Evolutionary conservation across 2,113 vertebrate genomes (phyloP), one percentile per base, ranked within the genome.

Genomic region (Tamias sibiricus): DNA sequence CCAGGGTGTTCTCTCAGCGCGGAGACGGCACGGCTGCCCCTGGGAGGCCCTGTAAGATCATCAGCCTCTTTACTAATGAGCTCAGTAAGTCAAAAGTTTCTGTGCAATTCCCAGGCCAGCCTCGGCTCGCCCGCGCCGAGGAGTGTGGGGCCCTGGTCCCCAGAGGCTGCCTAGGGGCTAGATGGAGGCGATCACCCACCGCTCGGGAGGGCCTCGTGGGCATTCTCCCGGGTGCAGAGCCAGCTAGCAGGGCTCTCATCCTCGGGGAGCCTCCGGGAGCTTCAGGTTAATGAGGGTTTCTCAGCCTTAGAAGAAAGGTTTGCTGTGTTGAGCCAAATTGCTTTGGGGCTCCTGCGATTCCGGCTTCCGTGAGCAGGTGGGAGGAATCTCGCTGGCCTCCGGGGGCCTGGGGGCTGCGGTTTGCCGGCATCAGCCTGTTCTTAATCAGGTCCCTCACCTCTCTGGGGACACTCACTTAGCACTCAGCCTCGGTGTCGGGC

Each of bases 251-350:
- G 90, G 66, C 40, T 94, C 88, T 92, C 57, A 2, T 40, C 95
- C 94, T 5, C 26, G 79, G 95, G 92, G 94, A 96, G 26, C 8
- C 30, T 20, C 42, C 42, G 0, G 57, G 3, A 66, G 49, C 59
- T 91, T 68, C 68, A 32, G 30, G 13, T 28, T 93, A 88, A 93
- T 83, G 87, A 97, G 85, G 24, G 64, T 77, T n/a, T 81, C 49
- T 64, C 49, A 57, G 28, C 35, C 1, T 2, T 37, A 12, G 16
- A 26, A 90, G 4, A 66, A 49, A 10, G 32, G 16, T 9, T 37
- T 64, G 44, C 62, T 94, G 37, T 59, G 74, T 42, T 22, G 62
- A 12, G 57, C 68, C 76, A 35, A 86, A 49, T 1, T 74, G 85
- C 37, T 20, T 40, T 17, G 59, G 49, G 37, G 24, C 8, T 5